Percentiles rank a stretch among this genome's conserved stretches.
Evolutionary conservation across 2,113 vertebrate species (phyloP).

Genomic region (Pavo muticus): DNA sequence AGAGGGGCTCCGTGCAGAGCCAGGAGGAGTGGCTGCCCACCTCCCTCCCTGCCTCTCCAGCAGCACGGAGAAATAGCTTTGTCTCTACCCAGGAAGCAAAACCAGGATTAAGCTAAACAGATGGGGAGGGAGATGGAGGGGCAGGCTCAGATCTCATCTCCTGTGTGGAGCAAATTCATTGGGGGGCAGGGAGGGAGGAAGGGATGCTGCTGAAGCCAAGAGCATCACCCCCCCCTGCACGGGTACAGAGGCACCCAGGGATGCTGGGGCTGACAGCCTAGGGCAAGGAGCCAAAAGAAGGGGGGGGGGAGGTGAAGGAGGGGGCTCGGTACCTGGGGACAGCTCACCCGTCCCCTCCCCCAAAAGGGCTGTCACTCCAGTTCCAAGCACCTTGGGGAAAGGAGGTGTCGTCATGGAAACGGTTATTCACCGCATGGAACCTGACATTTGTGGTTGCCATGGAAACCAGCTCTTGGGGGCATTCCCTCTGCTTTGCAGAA

Average conservation of each 20-base stretch:
- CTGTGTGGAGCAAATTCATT: neutral
- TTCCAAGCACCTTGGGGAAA: constrained; percentile 80
- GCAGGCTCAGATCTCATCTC: neutral
- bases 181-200: neutral
- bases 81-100: neutral
- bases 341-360: constrained; percentile 48
- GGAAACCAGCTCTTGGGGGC: constrained; percentile 83
- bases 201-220: neutral
- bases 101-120: constrained; percentile 16
- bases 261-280: neutral
- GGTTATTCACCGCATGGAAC: constrained; percentile 82
- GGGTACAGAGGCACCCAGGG: neutral
- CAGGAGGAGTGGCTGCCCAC: constrained; percentile 21
- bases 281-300: neutral
- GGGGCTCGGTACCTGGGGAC: constrained; percentile 44
- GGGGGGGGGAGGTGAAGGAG: neutral
- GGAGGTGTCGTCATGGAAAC: constrained; percentile 82
- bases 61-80: neutral
- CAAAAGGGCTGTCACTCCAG: constrained; percentile 70
- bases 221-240: neutral
- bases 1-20: neutral
- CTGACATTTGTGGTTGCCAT: constrained; percentile 84
- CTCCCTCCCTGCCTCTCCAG: neutral
- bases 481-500: constrained; percentile 79
- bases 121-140: constrained; percentile 23